phyloP scores from a whole-genome alignment of 92 coral and sea anemone genomes.

The Heliopora coerulea region DNA sequence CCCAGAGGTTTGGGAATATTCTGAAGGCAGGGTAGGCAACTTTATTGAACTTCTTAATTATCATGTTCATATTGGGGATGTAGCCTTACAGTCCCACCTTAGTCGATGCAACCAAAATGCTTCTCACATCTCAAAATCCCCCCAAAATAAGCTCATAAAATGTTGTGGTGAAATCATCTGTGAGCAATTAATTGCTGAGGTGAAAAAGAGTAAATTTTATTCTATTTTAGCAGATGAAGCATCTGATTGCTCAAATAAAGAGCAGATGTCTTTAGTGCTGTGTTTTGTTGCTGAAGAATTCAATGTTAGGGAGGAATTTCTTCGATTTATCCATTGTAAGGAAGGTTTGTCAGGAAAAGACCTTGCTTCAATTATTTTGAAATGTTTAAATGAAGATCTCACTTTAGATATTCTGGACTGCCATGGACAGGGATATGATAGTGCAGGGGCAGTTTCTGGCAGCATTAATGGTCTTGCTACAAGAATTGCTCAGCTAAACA shows the following conservation, averaged over 20 bases:
- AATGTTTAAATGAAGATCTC: conserved; percentile 13
- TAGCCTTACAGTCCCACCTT: not conserved
- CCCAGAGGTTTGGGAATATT: conserved; percentile 4
- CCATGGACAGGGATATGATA: conserved; percentile 3
- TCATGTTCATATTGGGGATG: not conserved
- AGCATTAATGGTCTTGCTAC: conserved; percentile 3
- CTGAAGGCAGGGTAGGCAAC: not conserved
- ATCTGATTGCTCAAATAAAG: conserved; percentile 5
- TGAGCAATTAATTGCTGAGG: not conserved
- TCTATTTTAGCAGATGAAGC: conserved; percentile 4
- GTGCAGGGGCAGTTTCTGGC: conserved; percentile 19
- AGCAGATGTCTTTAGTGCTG: not conserved
- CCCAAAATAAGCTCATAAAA: conserved; percentile 12
- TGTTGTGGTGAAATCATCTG: not conserved
- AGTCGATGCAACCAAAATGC: not conserved
- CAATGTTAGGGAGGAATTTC: not conserved
- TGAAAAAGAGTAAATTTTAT: conserved; percentile 9
- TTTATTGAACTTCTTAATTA: conserved; percentile 10
- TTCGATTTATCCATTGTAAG: conserved; percentile 9
- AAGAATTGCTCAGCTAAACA: not conserved
- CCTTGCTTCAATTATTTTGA: conserved; percentile 16
- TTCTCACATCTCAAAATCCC: conserved; percentile 12
- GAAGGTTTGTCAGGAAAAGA: conserved; percentile 10
- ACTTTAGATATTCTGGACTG: not conserved
- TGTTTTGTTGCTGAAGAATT: not conserved